Conservation (phyloP, 2,113 vertebrate species). For the Hemibates koningsi region DNA sequence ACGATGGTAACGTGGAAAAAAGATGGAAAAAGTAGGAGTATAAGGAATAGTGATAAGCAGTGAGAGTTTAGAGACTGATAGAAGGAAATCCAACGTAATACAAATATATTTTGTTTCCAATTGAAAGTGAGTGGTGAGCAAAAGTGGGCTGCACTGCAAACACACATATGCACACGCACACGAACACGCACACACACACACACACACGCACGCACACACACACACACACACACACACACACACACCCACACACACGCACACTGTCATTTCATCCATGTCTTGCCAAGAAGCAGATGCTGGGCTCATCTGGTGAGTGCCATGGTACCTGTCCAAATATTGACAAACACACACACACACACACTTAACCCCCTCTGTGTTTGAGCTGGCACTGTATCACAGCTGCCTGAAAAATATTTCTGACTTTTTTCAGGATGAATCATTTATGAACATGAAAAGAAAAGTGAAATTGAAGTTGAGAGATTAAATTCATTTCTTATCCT, state of each 20-base stretch:
- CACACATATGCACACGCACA: background rate
- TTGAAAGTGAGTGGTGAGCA: background rate
- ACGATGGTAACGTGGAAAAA: rapidly evolving
- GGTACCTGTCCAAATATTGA: conserved; percentile 40
- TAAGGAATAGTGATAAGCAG: background rate
- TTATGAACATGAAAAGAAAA: background rate
- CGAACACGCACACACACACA: background rate
- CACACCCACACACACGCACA: background rate
- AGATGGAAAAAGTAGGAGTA: background rate
- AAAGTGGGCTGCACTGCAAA: background rate
- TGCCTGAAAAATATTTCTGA: background rate
- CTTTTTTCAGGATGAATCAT: background rate
- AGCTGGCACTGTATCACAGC: background rate
- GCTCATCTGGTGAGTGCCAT: conserved; percentile 37
- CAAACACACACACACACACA: background rate
- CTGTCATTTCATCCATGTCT: background rate
- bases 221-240: background rate
- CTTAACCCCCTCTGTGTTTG: background rate
- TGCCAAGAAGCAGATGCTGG: conserved; percentile 40
- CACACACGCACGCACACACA: background rate
- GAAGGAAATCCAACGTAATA: background rate
- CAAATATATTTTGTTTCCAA: background rate
- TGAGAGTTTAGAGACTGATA: background rate
- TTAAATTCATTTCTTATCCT: background rate
- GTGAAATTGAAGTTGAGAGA: background rate